Conservation (phyloP, 2,113 vertebrate species). For the rat (Rattus norvegicus) region DNA sequence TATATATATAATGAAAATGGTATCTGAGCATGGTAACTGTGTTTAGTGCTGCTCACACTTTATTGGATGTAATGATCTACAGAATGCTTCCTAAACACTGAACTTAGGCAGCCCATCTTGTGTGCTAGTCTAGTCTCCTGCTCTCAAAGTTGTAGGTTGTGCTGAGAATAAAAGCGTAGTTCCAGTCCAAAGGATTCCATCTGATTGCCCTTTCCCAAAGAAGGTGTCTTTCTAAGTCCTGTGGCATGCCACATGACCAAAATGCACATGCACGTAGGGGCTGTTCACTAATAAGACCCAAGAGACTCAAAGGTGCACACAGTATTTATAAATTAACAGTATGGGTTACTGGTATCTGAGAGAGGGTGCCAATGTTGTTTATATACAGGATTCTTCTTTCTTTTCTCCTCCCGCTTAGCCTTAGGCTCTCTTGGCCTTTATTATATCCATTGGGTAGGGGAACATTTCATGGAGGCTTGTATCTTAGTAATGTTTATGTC, state of each 20-base stretch:
- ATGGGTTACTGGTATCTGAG: neutral
- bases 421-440: neutral
- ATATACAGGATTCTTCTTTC: neutral
- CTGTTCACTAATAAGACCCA: neutral
- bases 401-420: neutral
- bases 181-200: conserved; percentile 36
- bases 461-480: neutral
- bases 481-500: neutral
- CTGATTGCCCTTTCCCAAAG: neutral
- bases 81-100: neutral
- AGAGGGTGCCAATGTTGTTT: neutral
- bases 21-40: neutral
- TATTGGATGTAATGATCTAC: neutral
- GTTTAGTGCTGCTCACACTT: conserved; percentile 16
- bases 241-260: neutral
- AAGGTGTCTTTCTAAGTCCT: neutral
- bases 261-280: neutral
- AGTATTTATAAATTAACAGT: neutral
- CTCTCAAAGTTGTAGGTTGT: neutral
- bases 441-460: neutral
- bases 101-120: neutral
- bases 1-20: conserved; percentile 29
- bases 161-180: conserved; percentile 34
- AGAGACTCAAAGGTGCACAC: neutral
- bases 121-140: neutral